Evolutionary conservation across 2,888 invertebrate genomes (phyloP).

Genomic region (Harmothoe impar): DNA sequence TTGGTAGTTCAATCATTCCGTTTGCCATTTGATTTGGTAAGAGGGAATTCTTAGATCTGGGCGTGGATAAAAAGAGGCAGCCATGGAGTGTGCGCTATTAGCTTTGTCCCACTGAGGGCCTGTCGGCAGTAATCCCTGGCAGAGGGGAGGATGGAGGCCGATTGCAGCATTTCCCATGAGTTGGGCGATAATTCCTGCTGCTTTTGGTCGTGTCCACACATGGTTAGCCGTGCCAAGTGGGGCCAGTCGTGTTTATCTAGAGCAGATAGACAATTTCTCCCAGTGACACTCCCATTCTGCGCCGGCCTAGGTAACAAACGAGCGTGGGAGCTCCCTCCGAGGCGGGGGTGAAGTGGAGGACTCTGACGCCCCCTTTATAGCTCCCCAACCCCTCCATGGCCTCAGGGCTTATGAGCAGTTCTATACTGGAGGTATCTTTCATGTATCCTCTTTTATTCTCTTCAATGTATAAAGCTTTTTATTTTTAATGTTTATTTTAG

Average conservation of each 20-base stretch:
- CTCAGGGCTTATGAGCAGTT: not conserved
- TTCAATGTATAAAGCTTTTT: not conserved
- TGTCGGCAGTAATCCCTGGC: not conserved
- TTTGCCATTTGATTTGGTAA: not conserved
- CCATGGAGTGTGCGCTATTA: not conserved
- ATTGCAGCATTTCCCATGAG: not conserved
- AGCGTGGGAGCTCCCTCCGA: not conserved
- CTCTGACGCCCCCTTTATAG: not conserved
- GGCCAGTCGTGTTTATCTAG: not conserved
- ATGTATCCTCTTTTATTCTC: not conserved
- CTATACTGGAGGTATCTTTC: constrained; percentile 13
- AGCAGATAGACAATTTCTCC: constrained; percentile 21
- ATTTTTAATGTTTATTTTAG: not conserved
- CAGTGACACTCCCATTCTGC: constrained; percentile 13
- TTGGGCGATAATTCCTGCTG: not conserved
- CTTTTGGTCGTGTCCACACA: not conserved
- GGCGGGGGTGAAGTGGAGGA: not conserved
- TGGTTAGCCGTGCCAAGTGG: constrained; percentile 7
- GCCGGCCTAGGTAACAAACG: not conserved
- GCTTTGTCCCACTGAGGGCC: not conserved
- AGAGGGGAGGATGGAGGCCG: not conserved
- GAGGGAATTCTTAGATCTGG: not conserved
- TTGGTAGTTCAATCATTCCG: not conserved
- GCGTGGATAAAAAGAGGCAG: not conserved
- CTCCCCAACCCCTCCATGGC: not conserved